Evolutionary conservation across 2,888 invertebrate species (phyloP).

Genomic region (Limnephilus lunatus): DNA sequence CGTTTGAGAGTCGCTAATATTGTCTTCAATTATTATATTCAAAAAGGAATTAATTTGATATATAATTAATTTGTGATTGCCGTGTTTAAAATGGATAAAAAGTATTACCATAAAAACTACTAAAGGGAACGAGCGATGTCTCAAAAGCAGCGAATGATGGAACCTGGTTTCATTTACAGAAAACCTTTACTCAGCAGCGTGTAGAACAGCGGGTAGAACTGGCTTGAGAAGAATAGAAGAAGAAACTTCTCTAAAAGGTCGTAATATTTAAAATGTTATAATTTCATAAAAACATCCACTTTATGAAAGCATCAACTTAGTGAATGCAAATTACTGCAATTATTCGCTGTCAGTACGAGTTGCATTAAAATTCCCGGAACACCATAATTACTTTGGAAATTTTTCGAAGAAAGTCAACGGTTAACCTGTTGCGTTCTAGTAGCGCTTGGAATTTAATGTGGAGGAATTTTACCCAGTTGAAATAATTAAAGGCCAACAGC

Average conservation of each 20-base stretch:
- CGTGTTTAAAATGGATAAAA: too few species aligned
- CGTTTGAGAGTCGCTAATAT: too few species aligned
- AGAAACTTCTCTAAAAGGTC: neutral
- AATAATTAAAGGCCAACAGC: neutral
- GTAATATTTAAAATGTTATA: neutral
- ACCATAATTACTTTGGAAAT: neutral
- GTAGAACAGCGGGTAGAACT: neutral
- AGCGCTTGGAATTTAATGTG: neutral
- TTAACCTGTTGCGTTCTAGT: neutral
- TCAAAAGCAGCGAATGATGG: neutral
- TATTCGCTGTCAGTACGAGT: neutral
- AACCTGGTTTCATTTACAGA: neutral
- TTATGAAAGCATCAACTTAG: neutral
- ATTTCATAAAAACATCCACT: neutral
- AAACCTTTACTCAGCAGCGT: neutral
- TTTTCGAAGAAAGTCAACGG: neutral
- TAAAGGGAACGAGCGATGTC: too few species aligned
- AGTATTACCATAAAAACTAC: too few species aligned
- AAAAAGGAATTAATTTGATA: too few species aligned
- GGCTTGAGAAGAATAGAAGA: neutral
- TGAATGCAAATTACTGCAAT: neutral
- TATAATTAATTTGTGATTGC: too few species aligned
- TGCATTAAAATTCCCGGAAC: neutral
- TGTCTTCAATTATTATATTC: too few species aligned
- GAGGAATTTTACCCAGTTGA: neutral